Conservation (phyloP, 2,113 vertebrate species). For the Gobio gobio region DNA sequence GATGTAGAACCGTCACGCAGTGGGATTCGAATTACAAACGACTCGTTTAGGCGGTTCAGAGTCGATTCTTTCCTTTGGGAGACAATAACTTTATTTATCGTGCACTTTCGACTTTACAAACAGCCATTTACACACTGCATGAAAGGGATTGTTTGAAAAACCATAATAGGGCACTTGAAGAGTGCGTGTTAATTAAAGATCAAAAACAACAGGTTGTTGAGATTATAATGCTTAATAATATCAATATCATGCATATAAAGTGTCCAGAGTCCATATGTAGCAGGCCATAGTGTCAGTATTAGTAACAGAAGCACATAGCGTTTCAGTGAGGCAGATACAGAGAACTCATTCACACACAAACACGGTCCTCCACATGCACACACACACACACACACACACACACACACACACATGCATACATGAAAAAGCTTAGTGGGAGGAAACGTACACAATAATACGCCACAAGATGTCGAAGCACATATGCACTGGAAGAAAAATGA, state of each 20-base stretch:
- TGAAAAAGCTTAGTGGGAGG: neutral
- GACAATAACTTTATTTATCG: too few relatives aligned
- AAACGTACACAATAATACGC: neutral
- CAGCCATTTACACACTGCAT: too few relatives aligned
- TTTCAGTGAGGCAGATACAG: slow-evolving; percentile 33
- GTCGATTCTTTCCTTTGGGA: too few relatives aligned
- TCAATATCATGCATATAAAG: too few relatives aligned
- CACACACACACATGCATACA: neutral
- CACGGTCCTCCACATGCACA: slow-evolving; percentile 14
- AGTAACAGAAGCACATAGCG: slow-evolving; percentile 46
- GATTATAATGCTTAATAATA: neutral
- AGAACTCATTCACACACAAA: slow-evolving; percentile 40
- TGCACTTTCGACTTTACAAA: too few relatives aligned
- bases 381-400: neutral
- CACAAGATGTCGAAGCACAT: neutral
- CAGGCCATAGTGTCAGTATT: slow-evolving; percentile 5
- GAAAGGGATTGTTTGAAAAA: too few relatives aligned
- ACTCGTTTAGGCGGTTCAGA: too few relatives aligned
- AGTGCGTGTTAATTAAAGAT: too few relatives aligned
- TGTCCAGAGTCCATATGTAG: neutral
- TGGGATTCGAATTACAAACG: too few relatives aligned
- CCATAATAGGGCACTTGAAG: too few relatives aligned
- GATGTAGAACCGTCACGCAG: too few relatives aligned
- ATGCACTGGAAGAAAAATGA: neutral
- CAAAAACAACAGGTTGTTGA: neutral